Base-by-base conservation (phyloP, 2,888 invertebrate species). In the Erebia ligea region DNA sequence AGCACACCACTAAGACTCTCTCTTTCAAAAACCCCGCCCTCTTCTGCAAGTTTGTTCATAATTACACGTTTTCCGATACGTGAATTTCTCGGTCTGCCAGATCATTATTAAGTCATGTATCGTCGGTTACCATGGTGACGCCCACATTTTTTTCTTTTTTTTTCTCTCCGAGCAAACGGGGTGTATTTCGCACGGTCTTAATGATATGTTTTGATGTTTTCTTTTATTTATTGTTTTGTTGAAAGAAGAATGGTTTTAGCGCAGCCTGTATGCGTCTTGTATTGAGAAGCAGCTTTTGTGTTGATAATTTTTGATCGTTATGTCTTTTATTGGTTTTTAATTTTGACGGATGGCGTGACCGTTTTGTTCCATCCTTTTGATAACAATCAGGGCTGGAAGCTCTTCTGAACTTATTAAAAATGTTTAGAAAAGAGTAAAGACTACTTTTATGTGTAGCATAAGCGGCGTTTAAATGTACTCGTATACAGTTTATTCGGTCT, bases 61-160 rank as follows among this genome's bases (percentile, higher is more conserved):
- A 92, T 91, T 88, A 87, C 80, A 88, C 86, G 90, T 90, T 91
- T 90, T 84, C 83, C 83, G 85, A 88, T 88, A 88, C 85, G 85
- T 84, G 84, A 88, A 82, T 83, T 88, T 81, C 85, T 88, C 81
- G 84, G 83, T 86, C 85, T 84, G 83, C 72, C 75, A 84, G 82
- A 86, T 86, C 87, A 90, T 91, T 90, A 90, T 89, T 86, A 86
- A 88, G 86, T 86, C 86, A 84, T 91, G 89, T 87, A 85, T 82
- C 77, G 80, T 82, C 82, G 87, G 89, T 91, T 87, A 83, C 86
- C 80, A 83, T 81, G 85, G 89, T 66, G 73, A 88, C 92, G 90
- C 91, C 91, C 81, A 90, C 87, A 77, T 78, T 79, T 77, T 79
- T 81, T 80, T 76, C 75, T 68, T 65, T 81, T 80, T 77, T 34